A percentile compares a stretch with the other conserved stretches of the same genome.
Conservation (phyloP, 2,888 invertebrate species). For the Microctonus hyperodae region DNA sequence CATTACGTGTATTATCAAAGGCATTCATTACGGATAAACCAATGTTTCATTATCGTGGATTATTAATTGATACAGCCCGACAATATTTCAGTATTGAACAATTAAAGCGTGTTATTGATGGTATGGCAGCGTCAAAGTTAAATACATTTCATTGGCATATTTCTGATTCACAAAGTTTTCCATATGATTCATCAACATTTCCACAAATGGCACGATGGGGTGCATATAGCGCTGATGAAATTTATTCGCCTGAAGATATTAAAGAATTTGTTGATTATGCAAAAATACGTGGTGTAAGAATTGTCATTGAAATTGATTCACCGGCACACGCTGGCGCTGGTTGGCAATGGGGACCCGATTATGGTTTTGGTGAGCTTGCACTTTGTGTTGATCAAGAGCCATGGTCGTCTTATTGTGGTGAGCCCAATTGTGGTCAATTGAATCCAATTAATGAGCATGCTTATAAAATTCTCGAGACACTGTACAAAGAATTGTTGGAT, state of each 20-base stretch:
- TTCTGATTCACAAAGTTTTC: conserved; percentile 92
- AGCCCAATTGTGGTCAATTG: conserved; percentile 86
- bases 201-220: conserved; percentile 85
- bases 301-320: conserved; percentile 88
- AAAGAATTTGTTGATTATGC: conserved; percentile 79
- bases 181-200: conserved; percentile 77
- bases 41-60: conserved; percentile 82
- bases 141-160: conserved; percentile 95
- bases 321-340: conserved; percentile 90
- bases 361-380: conserved; percentile 79
- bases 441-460: conserved; percentile 83
- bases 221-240: conserved; percentile 81
- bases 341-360: conserved; percentile 82
- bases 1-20: conserved; percentile 72
- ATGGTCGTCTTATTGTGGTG: conserved; percentile 82
- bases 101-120: conserved; percentile 77
- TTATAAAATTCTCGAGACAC: conserved; percentile 74
- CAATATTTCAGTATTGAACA: conserved; percentile 83
- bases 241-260: conserved; percentile 77
- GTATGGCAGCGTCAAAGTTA: conserved; percentile 88
- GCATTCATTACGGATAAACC: conserved; percentile 79
- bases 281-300: conserved; percentile 81
- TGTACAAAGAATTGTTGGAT: conserved; percentile 78
- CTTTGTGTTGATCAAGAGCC: conserved; percentile 83
- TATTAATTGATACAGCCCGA: conserved; percentile 89